These are phyloP conservation scores for Psylliodes chrysocephalus DNA, from an alignment of 2,888 invertebrate species.

Conservation along the genomic window DNA sequence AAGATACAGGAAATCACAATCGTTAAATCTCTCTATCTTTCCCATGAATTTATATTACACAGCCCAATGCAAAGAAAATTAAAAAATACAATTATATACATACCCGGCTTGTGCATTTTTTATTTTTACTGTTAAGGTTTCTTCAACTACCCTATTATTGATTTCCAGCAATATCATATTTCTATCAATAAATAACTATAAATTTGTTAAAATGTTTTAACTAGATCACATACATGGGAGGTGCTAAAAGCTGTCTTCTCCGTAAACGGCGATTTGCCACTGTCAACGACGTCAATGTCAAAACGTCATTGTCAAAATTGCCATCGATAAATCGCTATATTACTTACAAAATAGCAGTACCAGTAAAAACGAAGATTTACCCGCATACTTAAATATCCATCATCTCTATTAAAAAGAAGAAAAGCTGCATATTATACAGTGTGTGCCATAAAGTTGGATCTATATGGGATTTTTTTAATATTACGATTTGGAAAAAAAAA, in stretches of 20 bases:
- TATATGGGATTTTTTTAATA: too few relatives aligned
- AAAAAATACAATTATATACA: constrained; percentile 62
- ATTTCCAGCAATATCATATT: constrained; percentile 97
- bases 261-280: constrained; percentile 9
- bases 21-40: constrained; percentile 31
- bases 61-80: not conserved
- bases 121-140: constrained; percentile 94
- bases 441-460: too few relatives aligned
- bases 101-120: constrained; percentile 96
- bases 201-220: constrained; percentile 40
- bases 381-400: too few relatives aligned
- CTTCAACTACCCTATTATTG: constrained; percentile 98
- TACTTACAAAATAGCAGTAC: too few relatives aligned
- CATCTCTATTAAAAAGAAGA: too few relatives aligned
- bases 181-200: constrained; percentile 45
- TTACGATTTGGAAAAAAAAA: too few relatives aligned
- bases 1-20: constrained; percentile 36
- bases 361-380: too few relatives aligned
- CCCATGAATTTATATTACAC: constrained; percentile 22
- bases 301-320: not conserved
- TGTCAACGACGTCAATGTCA: constrained; percentile 13
- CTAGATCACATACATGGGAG: constrained; percentile 54
- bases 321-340: too few relatives aligned
- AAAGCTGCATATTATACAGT: too few relatives aligned
- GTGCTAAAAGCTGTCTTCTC: constrained; percentile 43